phyloP scores from a whole-genome alignment of 2,888 invertebrate genomes.

The Parochlus steinenii region DNA sequence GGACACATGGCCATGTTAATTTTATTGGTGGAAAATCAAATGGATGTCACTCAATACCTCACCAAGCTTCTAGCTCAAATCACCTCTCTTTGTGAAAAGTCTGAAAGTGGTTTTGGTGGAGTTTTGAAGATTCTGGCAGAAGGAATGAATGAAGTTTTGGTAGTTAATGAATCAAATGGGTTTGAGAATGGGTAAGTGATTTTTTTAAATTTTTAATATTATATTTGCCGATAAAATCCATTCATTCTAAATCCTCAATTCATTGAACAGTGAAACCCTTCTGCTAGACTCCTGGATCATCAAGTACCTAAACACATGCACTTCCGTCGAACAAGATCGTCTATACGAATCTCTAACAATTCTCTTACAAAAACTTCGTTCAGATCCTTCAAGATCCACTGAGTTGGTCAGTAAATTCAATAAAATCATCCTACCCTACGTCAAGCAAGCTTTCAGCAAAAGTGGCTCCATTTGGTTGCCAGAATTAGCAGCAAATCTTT shows the following conservation, averaged over 20 bases:
- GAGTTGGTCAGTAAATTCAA: conserved; percentile 21
- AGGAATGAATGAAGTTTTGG: conserved; percentile 21
- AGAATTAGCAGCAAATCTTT: conserved; percentile 25
- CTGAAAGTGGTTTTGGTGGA: conserved; percentile 9
- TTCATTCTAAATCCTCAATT: background rate
- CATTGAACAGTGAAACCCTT: conserved; percentile 7
- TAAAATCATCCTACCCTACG: conserved; percentile 23
- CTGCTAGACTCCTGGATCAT: conserved; percentile 24
- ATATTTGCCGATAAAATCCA: conserved; percentile 1
- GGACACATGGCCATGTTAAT: conserved; percentile 28
- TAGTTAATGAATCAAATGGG: conserved; percentile 21
- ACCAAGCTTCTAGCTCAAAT: conserved; percentile 24
- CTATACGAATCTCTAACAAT: conserved; percentile 23
- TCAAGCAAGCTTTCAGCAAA: conserved; percentile 23
- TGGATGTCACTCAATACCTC: conserved; percentile 24
- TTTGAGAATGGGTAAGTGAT: conserved; percentile 24
- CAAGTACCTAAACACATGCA: conserved; percentile 23
- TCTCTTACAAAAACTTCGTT: conserved; percentile 20
- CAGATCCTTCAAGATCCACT: conserved; percentile 10
- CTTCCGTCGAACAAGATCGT: conserved; percentile 24
- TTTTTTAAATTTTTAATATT: conserved; percentile 13
- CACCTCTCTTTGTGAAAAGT: conserved; percentile 4
- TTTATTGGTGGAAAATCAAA: conserved; percentile 24
- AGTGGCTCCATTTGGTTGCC: conserved; percentile 23
- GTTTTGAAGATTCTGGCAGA: conserved; percentile 23